These are phyloP conservation scores for Eretmochelys imbricata DNA, from an alignment of 2,113 vertebrate species.

Conservation along the genomic window DNA sequence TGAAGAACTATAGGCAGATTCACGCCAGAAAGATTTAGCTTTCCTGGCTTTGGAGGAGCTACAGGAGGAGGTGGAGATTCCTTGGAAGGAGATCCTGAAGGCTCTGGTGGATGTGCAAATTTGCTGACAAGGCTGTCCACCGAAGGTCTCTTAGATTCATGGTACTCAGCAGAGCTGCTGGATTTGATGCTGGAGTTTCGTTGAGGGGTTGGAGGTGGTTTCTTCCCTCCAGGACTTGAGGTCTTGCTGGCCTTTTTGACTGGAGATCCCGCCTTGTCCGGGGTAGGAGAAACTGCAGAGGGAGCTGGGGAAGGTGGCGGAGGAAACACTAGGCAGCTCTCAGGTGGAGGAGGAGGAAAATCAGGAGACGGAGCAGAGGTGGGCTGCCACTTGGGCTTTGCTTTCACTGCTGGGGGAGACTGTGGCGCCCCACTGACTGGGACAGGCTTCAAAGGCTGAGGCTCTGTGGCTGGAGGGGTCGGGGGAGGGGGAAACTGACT, in stretches of 20 bases:
- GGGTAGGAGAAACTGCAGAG: slow-evolving; percentile 80
- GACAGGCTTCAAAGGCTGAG: slow-evolving; percentile 71
- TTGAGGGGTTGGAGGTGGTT: slow-evolving; percentile 91
- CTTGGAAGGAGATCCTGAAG: slow-evolving; percentile 82
- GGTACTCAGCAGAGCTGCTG: slow-evolving; percentile 80
- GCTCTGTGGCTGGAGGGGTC: slow-evolving; percentile 66
- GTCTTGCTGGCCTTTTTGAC: slow-evolving; percentile 82
- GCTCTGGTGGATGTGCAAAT: slow-evolving; percentile 84
- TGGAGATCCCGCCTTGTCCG: slow-evolving; percentile 83
- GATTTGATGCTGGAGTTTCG: slow-evolving; percentile 92
- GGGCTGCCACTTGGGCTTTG: slow-evolving; percentile 95
- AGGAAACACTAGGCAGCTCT: slow-evolving; percentile 87
- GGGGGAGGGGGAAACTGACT: slow-evolving; percentile 90
- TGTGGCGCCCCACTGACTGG: slow-evolving; percentile 79
- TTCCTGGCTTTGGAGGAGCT: slow-evolving; percentile 94
- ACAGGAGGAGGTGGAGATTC: slow-evolving; percentile 83
- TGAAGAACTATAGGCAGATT: slow-evolving; percentile 85
- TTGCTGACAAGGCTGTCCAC: slow-evolving; percentile 93
- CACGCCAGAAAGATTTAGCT: slow-evolving; percentile 88
- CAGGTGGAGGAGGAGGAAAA: slow-evolving; percentile 92
- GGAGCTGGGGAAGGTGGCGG: slow-evolving; percentile 82
- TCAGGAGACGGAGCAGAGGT: slow-evolving; percentile 83
- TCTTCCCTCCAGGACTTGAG: slow-evolving; percentile 86
- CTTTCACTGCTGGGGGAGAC: slow-evolving; percentile 93
- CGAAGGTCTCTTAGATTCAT: slow-evolving; percentile 87